Evolutionary conservation across 1,140 invertebrate species (phyloP).

Genomic region (Helicoverpa zea): DNA sequence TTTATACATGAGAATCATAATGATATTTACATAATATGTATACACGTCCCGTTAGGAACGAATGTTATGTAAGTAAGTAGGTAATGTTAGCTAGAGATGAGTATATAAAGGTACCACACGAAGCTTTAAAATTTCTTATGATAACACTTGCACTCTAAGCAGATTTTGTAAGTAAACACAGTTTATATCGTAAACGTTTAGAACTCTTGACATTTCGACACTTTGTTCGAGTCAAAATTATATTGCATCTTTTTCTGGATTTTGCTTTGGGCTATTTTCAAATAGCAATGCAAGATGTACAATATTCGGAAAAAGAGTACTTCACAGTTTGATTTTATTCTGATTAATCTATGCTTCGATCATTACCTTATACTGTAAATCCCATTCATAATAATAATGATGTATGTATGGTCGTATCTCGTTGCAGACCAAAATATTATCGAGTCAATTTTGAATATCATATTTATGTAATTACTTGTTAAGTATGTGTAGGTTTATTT

Average conservation of each 20-base stretch:
- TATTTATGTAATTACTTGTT: constrained; percentile 67
- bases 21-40: constrained; percentile 86
- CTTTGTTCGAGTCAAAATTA: background rate
- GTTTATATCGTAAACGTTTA: constrained; percentile 52
- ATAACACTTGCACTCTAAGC: constrained; percentile 85
- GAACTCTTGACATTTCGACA: constrained; percentile 40
- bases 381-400: constrained; percentile 31
- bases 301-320: constrained; percentile 11
- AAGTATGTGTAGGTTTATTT: constrained; percentile 73
- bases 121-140: constrained; percentile 87
- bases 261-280: constrained; percentile 30
- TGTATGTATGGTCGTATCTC: constrained; percentile 61
- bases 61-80: constrained; percentile 85
- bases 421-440: constrained; percentile 76
- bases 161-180: constrained; percentile 77
- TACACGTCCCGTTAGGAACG: constrained; percentile 86
- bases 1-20: constrained; percentile 85
- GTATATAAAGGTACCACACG: constrained; percentile 83
- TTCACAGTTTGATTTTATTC: background rate
- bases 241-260: constrained; percentile 25
- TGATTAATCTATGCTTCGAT: constrained; percentile 40
- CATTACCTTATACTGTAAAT: constrained; percentile 36
- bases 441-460: constrained; percentile 80
- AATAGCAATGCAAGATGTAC: constrained; percentile 8
- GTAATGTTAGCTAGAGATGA: constrained; percentile 83